Evolutionary conservation across 2,797 vertebrate species (phyloP).

Genomic region (Clarias platycephalus): DNA sequence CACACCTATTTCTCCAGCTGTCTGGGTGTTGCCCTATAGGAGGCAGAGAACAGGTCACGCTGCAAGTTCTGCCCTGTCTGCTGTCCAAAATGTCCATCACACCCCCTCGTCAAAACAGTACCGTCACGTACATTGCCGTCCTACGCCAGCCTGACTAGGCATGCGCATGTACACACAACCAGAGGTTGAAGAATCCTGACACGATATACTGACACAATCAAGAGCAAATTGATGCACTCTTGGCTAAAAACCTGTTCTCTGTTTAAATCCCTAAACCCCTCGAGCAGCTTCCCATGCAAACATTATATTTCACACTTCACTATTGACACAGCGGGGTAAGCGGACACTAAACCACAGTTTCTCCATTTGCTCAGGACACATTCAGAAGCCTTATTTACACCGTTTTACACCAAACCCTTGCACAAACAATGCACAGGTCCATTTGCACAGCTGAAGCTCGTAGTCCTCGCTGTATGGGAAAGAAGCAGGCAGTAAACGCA

Average conservation of each 20-base stretch:
- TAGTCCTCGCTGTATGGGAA: conserved; percentile 36
- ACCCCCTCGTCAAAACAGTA: conserved; percentile 46
- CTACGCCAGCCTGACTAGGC: not conserved
- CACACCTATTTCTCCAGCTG: conserved; percentile 50
- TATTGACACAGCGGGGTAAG: conserved; percentile 62
- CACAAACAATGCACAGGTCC: conserved; percentile 48
- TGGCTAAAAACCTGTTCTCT: not conserved
- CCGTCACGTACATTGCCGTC: not conserved
- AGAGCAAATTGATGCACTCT: not conserved
- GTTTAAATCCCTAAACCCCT: not conserved
- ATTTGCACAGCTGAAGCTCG: conserved; percentile 54
- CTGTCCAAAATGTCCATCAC: conserved; percentile 39
- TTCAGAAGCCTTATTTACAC: conserved; percentile 47
- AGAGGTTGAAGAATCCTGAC: not conserved
- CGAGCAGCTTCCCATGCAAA: conserved; percentile 15
- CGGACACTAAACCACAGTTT: conserved; percentile 6
- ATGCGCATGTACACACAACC: not conserved
- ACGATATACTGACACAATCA: not conserved
- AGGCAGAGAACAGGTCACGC: conserved; percentile 12
- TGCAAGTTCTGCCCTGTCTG: conserved; percentile 34
- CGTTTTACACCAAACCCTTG: conserved; percentile 33
- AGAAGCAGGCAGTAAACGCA: conserved; percentile 37
- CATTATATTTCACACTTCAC: conserved; percentile 59
- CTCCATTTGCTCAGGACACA: conserved; percentile 49
- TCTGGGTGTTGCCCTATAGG: conserved; percentile 50